These are phyloP conservation scores for Apis dorsata DNA, from an alignment of 1,140 invertebrate species.

Conservation along the genomic window DNA sequence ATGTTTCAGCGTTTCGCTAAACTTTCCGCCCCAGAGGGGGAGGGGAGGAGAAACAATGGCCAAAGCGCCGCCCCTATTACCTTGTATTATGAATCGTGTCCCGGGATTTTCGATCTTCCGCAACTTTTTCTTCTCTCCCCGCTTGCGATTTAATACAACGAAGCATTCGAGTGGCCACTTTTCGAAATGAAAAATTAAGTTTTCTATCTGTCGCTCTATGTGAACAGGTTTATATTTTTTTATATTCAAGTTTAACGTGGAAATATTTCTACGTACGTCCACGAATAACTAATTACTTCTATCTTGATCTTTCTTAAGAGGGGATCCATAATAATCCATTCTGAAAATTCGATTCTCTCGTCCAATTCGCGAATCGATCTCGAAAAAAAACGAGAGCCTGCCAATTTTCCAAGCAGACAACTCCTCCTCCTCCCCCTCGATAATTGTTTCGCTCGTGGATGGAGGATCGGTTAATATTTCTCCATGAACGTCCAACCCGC, in stretches of 20 bases:
- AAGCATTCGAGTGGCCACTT: too few relatives aligned
- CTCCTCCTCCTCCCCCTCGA: not conserved
- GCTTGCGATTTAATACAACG: not conserved
- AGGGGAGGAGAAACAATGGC: conserved; percentile 42
- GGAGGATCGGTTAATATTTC: conserved; percentile 11
- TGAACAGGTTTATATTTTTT: too few relatives aligned
- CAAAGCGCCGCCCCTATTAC: conserved; percentile 36
- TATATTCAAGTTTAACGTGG: too few relatives aligned
- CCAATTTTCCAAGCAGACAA: not conserved
- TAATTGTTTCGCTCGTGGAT: not conserved
- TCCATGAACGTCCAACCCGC: not conserved
- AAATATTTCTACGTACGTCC: too few relatives aligned
- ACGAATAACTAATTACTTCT: too few relatives aligned
- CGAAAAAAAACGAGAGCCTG: not conserved
- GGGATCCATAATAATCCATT: too few relatives aligned
- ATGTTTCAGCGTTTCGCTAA: conserved; percentile 51
- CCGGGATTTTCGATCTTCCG: conserved; percentile 13
- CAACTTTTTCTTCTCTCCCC: conserved; percentile 33
- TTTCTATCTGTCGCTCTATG: too few relatives aligned
- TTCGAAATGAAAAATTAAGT: too few relatives aligned
- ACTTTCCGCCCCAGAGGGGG: conserved; percentile 11
- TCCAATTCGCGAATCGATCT: not conserved
- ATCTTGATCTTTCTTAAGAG: too few relatives aligned
- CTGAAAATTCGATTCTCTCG: too few relatives aligned
- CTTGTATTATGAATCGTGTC: conserved; percentile 51